Conservation (phyloP, 2,113 vertebrate genomes). For the Glareola pratincola region DNA sequence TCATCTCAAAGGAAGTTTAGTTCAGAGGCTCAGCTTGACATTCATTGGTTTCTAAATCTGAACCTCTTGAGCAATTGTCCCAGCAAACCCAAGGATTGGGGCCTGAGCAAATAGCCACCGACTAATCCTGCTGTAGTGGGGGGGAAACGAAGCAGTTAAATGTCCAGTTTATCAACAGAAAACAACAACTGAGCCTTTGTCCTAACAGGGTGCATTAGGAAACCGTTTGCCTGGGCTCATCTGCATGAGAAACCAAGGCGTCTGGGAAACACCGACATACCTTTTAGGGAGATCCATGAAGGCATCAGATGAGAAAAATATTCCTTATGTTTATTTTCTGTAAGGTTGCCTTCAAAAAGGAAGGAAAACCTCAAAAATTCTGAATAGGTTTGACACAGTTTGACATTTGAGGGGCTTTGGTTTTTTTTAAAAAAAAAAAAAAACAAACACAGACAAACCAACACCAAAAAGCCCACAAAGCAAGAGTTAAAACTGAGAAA, state of each 20-base stretch:
- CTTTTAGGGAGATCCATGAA: background rate
- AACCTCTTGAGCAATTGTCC: constrained; percentile 21
- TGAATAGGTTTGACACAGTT: background rate
- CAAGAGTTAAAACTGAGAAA: background rate
- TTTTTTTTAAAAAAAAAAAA: background rate
- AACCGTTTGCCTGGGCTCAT: background rate
- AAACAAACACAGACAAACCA: no score
- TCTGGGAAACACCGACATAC: background rate
- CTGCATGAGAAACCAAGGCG: constrained; percentile 29
- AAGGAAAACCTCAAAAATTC: background rate
- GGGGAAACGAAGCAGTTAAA: constrained; percentile 47
- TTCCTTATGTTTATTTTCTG: background rate
- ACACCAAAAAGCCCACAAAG: background rate
- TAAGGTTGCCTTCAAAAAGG: background rate
- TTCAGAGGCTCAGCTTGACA: constrained; percentile 39
- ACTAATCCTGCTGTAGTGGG: constrained; percentile 43
- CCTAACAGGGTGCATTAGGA: constrained; percentile 16
- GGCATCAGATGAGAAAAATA: background rate
- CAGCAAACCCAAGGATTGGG: background rate
- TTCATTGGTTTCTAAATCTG: constrained; percentile 47
- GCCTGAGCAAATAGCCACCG: constrained; percentile 16
- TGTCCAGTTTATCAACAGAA: constrained; percentile 52
- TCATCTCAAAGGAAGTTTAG: constrained; percentile 53
- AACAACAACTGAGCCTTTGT: constrained; percentile 58
- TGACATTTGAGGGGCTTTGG: background rate